Percentiles rank a stretch among this genome's conserved stretches.
Conservation (phyloP, 2,113 vertebrate genomes). For the Cyanoliseus patagonus region DNA sequence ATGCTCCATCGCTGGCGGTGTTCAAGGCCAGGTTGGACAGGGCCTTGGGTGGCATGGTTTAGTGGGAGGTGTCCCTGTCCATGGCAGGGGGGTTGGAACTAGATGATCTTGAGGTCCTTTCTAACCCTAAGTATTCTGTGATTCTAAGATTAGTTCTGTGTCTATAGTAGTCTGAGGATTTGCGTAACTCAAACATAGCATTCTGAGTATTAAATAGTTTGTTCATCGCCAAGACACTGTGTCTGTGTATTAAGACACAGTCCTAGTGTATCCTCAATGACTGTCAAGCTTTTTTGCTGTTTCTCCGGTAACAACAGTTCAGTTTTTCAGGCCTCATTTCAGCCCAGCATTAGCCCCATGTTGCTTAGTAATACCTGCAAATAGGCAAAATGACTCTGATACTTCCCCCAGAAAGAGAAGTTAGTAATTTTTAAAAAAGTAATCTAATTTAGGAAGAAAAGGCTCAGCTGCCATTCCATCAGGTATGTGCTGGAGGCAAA, state of each 20-base stretch:
- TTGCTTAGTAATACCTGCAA: not conserved
- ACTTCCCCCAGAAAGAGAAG: not conserved
- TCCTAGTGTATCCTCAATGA: not conserved
- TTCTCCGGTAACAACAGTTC: not conserved
- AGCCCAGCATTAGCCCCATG: not conserved
- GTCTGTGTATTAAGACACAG: not conserved
- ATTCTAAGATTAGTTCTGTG: not conserved
- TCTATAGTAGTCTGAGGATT: not conserved
- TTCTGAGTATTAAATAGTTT: not conserved
- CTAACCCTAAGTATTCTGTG: no score
- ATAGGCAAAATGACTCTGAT: not conserved
- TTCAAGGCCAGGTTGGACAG: no score
- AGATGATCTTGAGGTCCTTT: no score
- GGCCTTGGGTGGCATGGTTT: no score
- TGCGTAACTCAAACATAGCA: not conserved
- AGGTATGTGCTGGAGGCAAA: not conserved
- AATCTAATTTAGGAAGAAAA: not conserved
- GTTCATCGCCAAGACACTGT: not conserved
- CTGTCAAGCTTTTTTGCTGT: not conserved
- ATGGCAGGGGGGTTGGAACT: no score
- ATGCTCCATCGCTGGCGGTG: accelerated
- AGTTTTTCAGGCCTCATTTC: not conserved
- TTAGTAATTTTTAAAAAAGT: not conserved
- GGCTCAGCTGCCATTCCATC: not conserved
- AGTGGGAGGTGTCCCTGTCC: accelerated